Base-by-base conservation (phyloP, 2,797 vertebrate genomes). In the Enteromius treurensis region DNA sequence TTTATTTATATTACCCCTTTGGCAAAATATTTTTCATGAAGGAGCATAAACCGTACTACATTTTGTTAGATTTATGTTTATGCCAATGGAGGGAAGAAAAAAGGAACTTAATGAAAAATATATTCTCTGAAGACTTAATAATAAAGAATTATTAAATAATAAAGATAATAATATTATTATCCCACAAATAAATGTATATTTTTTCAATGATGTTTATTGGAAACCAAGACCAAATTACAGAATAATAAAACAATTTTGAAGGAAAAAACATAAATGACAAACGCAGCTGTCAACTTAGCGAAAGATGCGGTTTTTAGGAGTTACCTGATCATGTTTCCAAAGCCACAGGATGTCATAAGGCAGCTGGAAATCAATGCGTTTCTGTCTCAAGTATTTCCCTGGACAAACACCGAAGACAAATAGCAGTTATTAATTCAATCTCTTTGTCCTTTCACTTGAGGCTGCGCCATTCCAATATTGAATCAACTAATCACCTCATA, bases 321-420 rank as follows among this genome's bases (percentile, higher is more conserved):
- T 90, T 94, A 99, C 98, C 98, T 99, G 98, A 93, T 99, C 97
- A 69, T 99, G 98, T 95, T 99, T 99, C 98, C 98, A 99, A 92
- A 99, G 97, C 98, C 98, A 99, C 89, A 99, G 94, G 94, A 99
- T 98, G 94, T 99, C 98, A 13, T 99, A 99, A 89, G 98, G 97
- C 94, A 99, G 95, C 95, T 99, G 98, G 93, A 99, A 99, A 92
- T 99, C 98, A 86, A 97, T 97, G 84, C 98, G 95, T 90, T 99
- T 99, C 91, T 99, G 97, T 94, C 98, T 96, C 88, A 99, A 95
- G 93, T 99, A 99, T 92, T 99, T 99, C 73, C 98, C 98, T 99
- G 92, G 60, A 87, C 53, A 85, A 69, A 45, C 42, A 87, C 3
- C 8, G 37, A 47, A 84, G 76, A 77, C 29, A 83, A 84, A 82